phyloP scores from a whole-genome alignment of 2,888 invertebrate genomes.

The Theretra japonica region DNA sequence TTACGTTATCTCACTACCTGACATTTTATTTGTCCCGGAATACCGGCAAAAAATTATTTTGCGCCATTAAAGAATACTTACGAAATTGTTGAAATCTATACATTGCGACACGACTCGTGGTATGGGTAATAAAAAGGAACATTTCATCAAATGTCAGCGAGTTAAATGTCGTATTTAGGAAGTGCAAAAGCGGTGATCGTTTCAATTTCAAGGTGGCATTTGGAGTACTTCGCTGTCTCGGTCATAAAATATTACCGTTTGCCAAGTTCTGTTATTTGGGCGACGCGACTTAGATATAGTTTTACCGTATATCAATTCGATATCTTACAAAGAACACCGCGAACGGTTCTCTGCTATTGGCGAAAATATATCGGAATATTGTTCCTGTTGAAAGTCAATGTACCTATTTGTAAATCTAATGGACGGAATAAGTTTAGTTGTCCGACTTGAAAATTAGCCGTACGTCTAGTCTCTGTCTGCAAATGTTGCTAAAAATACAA shows the following conservation, averaged over 20 bases:
- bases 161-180: constrained; percentile 4
- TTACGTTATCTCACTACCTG: constrained; percentile 31
- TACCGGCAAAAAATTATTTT: background rate
- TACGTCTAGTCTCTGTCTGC: constrained; percentile 52
- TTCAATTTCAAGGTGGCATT: background rate
- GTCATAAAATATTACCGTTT: constrained; percentile 23
- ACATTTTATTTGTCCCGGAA: constrained; percentile 1
- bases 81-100: constrained; percentile 1
- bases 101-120: background rate
- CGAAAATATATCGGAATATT: constrained; percentile 7
- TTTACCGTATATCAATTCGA: constrained; percentile 23
- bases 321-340: constrained; percentile 14
- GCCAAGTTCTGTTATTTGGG: constrained; percentile 13
- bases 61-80: background rate
- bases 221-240: background rate
- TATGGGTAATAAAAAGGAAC: background rate
- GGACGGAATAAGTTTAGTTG: constrained; percentile 20
- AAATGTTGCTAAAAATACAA: constrained; percentile 53
- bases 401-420: constrained; percentile 23
- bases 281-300: background rate
- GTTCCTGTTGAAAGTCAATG: constrained; percentile 35
- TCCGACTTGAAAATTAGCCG: constrained; percentile 25
- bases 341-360: background rate
- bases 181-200: background rate
- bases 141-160: constrained; percentile 5